These are phyloP conservation scores for Clupea harengus DNA, from an alignment of 2,113 vertebrate genomes.

Conservation along the genomic window DNA sequence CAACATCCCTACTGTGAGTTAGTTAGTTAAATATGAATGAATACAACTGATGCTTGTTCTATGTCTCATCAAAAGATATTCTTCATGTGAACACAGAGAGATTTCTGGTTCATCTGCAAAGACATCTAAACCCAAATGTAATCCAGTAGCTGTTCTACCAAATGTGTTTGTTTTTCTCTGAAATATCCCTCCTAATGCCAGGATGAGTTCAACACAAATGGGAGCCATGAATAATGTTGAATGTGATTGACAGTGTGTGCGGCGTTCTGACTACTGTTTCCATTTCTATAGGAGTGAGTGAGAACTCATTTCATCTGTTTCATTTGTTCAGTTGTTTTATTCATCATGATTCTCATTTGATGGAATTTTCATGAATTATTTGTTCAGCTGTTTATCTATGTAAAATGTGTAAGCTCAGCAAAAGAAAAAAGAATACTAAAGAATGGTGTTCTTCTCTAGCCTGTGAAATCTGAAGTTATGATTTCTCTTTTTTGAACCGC, in stretches of 20 bases:
- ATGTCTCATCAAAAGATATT: background rate
- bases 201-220: background rate
- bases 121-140: background rate
- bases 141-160: background rate
- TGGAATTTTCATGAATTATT: background rate
- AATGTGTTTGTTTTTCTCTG: background rate
- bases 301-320: too few relatives aligned
- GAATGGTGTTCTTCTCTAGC: too few relatives aligned
- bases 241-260: background rate
- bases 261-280: background rate
- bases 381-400: background rate
- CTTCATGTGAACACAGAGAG: background rate
- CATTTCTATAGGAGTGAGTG: background rate
- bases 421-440: too few relatives aligned
- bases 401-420: background rate
- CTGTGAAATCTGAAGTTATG: too few relatives aligned
- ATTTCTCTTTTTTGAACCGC: too few relatives aligned
- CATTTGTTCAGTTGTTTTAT: background rate
- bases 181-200: background rate
- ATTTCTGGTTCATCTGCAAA: background rate
- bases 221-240: background rate
- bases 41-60: too few relatives aligned
- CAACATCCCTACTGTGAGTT: background rate
- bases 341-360: background rate
- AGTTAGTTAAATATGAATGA: background rate